phyloP scores from a whole-genome alignment of 2,888 invertebrate genomes.

The Rhagonycha fulva region DNA sequence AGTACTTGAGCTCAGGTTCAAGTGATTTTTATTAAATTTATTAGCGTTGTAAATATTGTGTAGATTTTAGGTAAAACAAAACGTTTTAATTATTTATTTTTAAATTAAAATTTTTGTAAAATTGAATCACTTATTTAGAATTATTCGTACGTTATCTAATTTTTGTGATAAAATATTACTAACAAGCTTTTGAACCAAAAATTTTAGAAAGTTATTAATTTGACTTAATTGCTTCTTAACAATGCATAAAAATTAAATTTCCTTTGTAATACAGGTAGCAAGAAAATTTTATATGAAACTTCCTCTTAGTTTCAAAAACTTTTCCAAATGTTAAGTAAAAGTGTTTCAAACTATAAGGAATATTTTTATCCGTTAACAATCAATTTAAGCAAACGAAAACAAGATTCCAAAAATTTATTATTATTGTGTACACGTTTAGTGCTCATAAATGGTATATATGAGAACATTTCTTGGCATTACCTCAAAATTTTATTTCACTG shows the following conservation, averaged over 20 bases:
- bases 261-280: neutral
- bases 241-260: no score
- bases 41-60: neutral
- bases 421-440: neutral
- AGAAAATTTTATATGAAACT: neutral
- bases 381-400: neutral
- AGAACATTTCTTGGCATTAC: neutral
- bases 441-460: neutral
- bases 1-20: conserved; percentile 32
- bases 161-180: neutral
- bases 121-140: neutral
- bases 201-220: neutral
- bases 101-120: neutral
- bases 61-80: neutral
- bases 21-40: neutral
- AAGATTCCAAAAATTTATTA: neutral
- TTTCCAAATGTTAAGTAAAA: neutral
- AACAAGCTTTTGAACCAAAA: neutral
- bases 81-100: neutral
- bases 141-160: neutral
- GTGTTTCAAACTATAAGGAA: neutral
- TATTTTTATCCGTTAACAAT: neutral
- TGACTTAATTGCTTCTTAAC: neutral
- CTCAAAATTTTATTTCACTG: neutral
- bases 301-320: neutral